Conservation (phyloP, 2,888 invertebrate genomes). For the Microdon myrmicae region DNA sequence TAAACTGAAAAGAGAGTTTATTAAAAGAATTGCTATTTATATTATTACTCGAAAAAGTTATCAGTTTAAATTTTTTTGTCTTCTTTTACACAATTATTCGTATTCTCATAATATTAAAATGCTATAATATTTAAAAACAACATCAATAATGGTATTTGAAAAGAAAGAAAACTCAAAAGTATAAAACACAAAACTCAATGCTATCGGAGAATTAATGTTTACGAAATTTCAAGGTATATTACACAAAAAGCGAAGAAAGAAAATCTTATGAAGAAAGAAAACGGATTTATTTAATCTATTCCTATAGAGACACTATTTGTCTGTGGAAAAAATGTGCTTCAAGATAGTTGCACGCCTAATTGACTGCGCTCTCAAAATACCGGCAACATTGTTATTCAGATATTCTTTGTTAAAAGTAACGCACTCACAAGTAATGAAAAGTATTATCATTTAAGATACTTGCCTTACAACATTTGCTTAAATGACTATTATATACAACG, state of each 20-base stretch:
- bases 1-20: constrained; percentile 5
- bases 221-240: constrained; percentile 51
- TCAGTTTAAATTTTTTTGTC: constrained; percentile 21
- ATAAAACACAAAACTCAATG: no score
- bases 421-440: no score
- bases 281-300: constrained; percentile 14
- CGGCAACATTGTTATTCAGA: constrained; percentile 17
- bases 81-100: neutral
- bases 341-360: constrained; percentile 48
- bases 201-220: no score
- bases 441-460: neutral
- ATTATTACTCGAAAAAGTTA: no score
- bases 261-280: constrained; percentile 11
- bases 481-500: neutral
- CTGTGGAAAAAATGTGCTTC: constrained; percentile 51
- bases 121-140: constrained; percentile 5
- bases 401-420: no score
- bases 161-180: constrained; percentile 23
- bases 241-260: constrained; percentile 5
- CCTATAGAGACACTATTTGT: constrained; percentile 51
- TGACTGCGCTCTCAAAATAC: constrained; percentile 31
- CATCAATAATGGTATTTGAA: constrained; percentile 14
- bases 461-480: constrained; percentile 1
- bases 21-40: no score
- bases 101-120: constrained; percentile 2